phyloP scores from a whole-genome alignment of 2,797 vertebrate genomes.

The Myotis daubentonii region DNA sequence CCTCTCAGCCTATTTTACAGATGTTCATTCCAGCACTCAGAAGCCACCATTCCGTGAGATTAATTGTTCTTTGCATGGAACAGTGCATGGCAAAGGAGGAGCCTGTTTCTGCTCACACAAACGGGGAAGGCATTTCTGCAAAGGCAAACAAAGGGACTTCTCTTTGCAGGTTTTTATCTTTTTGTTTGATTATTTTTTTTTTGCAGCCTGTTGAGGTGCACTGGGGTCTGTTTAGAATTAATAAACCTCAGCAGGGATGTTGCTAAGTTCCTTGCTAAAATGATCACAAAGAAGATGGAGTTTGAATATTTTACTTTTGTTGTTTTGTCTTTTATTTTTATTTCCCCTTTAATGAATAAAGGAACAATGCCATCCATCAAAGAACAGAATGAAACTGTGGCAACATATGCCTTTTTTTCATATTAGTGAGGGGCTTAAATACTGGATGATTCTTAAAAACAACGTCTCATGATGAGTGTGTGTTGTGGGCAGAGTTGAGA shows the following conservation, averaged over 20 bases:
- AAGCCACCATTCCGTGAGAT: neutral
- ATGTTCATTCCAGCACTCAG: neutral
- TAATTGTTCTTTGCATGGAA: neutral
- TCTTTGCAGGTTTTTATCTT: neutral
- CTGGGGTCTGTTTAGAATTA: neutral
- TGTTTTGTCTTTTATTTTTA: neutral
- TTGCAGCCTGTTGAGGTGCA: neutral
- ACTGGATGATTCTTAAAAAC: neutral
- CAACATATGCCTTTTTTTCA: neutral
- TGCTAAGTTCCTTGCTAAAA: neutral
- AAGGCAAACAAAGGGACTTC: neutral
- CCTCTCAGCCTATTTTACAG: neutral
- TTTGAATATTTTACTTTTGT: neutral
- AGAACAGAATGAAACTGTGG: neutral
- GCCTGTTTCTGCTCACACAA: neutral
- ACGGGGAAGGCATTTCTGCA: neutral
- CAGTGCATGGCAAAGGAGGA: neutral
- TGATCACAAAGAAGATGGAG: neutral
- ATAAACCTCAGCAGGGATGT: neutral
- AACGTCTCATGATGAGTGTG: neutral
- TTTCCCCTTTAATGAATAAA: neutral
- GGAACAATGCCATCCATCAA: neutral
- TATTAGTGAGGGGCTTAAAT: neutral
- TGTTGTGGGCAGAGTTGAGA: neutral
- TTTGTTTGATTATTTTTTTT: neutral